phyloP scores from a whole-genome alignment of 2,888 invertebrate species.

The Lottia gigantea region DNA sequence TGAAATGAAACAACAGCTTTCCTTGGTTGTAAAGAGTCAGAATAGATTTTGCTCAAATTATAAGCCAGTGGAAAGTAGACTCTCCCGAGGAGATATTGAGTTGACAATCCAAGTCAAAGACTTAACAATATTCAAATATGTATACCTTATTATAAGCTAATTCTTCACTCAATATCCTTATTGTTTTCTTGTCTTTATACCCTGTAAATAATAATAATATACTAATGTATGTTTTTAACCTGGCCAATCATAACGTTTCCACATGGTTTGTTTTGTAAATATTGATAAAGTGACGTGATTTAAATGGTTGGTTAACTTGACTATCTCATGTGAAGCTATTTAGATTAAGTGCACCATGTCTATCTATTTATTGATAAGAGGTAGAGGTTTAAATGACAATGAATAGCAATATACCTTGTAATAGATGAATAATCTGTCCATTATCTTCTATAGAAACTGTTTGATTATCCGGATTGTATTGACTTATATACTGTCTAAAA shows the following conservation, averaged over 20 bases:
- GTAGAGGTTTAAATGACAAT: too few relatives aligned
- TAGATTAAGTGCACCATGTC: too few relatives aligned
- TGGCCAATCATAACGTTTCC: too few relatives aligned
- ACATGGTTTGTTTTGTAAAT: background rate
- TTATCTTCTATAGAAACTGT: slow-evolving; percentile 42
- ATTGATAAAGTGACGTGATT: too few relatives aligned
- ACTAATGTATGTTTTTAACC: background rate
- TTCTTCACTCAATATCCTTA: slow-evolving; percentile 57
- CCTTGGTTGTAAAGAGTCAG: too few relatives aligned
- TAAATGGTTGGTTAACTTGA: too few relatives aligned
- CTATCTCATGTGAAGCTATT: too few relatives aligned
- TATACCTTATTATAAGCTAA: slow-evolving; percentile 59
- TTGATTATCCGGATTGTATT: slow-evolving; percentile 30
- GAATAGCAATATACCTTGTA: slow-evolving; percentile 38
- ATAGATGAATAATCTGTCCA: slow-evolving; percentile 31
- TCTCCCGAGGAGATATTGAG: background rate
- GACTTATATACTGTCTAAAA: background rate
- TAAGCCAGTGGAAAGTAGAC: background rate
- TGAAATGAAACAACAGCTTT: too few relatives aligned
- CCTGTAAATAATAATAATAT: slow-evolving; percentile 34
- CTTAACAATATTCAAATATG: background rate
- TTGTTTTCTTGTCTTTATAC: slow-evolving; percentile 36
- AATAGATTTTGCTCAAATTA: background rate
- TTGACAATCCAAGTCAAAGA: background rate
- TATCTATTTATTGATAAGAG: too few relatives aligned